Conservation (phyloP, 2,888 invertebrate genomes). For the Invenusta paracnida region DNA sequence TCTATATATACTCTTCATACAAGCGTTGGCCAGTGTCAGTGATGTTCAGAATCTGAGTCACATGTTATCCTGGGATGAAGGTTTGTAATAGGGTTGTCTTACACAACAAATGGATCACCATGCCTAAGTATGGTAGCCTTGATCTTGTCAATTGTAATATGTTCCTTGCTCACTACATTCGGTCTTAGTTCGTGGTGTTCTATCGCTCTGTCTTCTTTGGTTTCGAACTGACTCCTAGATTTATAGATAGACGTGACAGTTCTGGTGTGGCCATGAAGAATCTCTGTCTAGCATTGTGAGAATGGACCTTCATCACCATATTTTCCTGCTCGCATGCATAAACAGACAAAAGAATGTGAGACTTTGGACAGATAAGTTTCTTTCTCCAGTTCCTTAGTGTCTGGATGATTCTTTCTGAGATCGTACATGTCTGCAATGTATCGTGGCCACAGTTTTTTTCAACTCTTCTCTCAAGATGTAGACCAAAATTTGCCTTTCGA, state of each 20-base stretch:
- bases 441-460: conserved; percentile 17
- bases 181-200: background rate
- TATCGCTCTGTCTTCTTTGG: background rate
- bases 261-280: conserved; percentile 9
- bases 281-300: conserved; percentile 35
- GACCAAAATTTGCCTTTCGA: background rate
- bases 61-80: conserved; percentile 42
- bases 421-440: conserved; percentile 33
- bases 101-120: background rate
- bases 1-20: conserved; percentile 45
- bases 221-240: background rate
- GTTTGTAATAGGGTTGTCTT: conserved; percentile 35
- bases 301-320: conserved; percentile 34
- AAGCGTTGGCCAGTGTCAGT: conserved; percentile 44
- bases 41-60: conserved; percentile 43
- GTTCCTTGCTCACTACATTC: background rate
- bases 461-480: background rate
- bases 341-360: background rate
- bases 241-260: background rate
- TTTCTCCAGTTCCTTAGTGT: background rate
- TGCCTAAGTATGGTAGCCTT: background rate
- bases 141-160: background rate
- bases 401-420: background rate
- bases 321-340: background rate
- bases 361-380: background rate